Base-by-base conservation (phyloP, 2,888 invertebrate species). In the Agonopterix subpropinquella region DNA sequence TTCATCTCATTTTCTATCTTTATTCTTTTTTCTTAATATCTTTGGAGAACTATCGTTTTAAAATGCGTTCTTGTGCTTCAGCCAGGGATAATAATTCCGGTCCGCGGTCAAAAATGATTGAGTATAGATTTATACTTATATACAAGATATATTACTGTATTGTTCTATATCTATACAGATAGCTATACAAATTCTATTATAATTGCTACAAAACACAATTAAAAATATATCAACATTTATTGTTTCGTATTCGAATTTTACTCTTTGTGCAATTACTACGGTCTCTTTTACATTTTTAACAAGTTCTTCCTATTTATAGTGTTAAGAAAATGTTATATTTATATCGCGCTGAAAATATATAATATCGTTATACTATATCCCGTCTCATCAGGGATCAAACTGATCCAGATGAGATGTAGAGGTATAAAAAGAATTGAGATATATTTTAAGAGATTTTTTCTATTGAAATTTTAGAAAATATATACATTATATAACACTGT, bases 391-490 rank as follows among this genome's bases (percentile, higher is more conserved):
- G 74, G 74, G 69, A 65, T 60, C 52, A 13, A 13, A 13, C 13
- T 13, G 13, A 13, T 13, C 13, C 13, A 13, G 13, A 13, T 13
- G 67, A 72, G 69, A 70, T 56, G 70, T 73, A 73, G 28, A 28
- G 28, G 28, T 28, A 28, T 28, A 28, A 5, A 68, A 72, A 75
- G 70, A 78, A 77, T 80, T 77, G 80, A 86, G 79, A 84, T 85
- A 84, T 87, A 86, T 87, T 88, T 87, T 88, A 86, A 80, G 85
- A 88, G 80, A 86, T 83, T 80, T 87, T 84, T 87, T 82, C 74
- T 77, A 77, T 80, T 69, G 61, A 76, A 73, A 74, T 80, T 81
- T 80, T 80, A 80, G 75, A 76, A 71, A 45, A 77, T 73, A 69
- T 73, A 69, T 65, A 70, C 69, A 71, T 62, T 65, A 57, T 64